phyloP scores from a whole-genome alignment of 2,797 vertebrate species.

The Clarias fuscus region DNA sequence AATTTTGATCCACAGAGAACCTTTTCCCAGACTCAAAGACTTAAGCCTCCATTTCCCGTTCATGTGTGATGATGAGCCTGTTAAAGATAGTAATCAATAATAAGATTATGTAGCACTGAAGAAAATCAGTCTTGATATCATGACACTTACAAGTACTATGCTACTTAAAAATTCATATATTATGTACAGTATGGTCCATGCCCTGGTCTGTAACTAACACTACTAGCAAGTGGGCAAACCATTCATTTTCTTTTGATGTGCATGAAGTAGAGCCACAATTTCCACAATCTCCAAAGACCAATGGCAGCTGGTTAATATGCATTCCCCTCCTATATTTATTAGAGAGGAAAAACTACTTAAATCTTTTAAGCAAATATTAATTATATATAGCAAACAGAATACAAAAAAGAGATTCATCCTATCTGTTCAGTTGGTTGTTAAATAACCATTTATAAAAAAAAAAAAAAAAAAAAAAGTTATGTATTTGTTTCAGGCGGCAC shows the following conservation, averaged over 20 bases:
- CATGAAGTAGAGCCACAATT: neutral
- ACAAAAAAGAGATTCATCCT: too few relatives aligned
- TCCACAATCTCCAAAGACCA: neutral
- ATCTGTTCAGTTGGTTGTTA: too few relatives aligned
- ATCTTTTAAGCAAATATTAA: too few relatives aligned
- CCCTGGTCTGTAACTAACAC: neutral
- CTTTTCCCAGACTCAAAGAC: slow-evolving; percentile 13
- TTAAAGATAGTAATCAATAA: slow-evolving; percentile 34
- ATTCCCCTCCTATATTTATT: too few relatives aligned
- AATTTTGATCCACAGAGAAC: slow-evolving; percentile 12
- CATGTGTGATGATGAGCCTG: slow-evolving; percentile 31
- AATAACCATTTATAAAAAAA: too few relatives aligned
- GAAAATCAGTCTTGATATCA: neutral
- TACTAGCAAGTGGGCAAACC: neutral
- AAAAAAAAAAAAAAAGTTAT: too few relatives aligned
- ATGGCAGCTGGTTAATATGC: too few relatives aligned
- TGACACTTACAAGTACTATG: neutral
- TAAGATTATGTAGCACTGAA: neutral
- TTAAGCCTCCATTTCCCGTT: slow-evolving; percentile 41
- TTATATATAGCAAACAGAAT: too few relatives aligned
- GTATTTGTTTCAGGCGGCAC: too few relatives aligned
- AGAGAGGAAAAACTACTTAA: too few relatives aligned
- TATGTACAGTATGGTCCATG: too few relatives aligned
- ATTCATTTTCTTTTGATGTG: neutral
- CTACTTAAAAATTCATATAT: neutral